Percentiles rank a stretch among this genome's conserved stretches.
Evolutionary conservation across 2,113 vertebrate species (phyloP).

Genomic region (Litocranius walleri): DNA sequence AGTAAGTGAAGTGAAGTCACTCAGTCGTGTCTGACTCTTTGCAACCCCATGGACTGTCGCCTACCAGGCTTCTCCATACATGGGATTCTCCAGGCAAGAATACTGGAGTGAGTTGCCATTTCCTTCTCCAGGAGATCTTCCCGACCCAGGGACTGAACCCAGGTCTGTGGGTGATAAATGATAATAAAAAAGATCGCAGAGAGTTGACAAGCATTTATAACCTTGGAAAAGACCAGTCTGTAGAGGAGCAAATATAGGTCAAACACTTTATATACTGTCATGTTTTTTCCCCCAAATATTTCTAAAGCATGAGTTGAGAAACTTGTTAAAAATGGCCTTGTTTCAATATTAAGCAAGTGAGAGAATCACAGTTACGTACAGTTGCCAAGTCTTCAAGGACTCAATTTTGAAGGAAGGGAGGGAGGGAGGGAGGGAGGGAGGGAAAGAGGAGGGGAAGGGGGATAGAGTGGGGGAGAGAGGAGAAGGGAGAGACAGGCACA

Average conservation of each 20-base stretch:
- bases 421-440: neutral
- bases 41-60: neutral
- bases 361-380: neutral
- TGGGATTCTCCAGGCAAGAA: neutral
- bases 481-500: neutral
- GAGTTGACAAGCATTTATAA: neutral
- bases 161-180: neutral
- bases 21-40: neutral
- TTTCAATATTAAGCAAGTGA: slow-evolving; percentile 36
- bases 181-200: neutral
- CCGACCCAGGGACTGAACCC: neutral
- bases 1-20: neutral
- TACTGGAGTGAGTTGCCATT: neutral
- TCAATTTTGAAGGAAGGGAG: neutral
- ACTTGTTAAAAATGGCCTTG: slow-evolving; percentile 53
- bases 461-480: neutral
- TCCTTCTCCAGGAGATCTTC: neutral
- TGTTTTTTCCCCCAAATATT: slow-evolving; percentile 26
- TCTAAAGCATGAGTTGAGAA: slow-evolving; percentile 59
- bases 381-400: too few species aligned
- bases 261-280: slow-evolving; percentile 31
- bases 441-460: neutral
- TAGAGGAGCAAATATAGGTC: slow-evolving; percentile 39
- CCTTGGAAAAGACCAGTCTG: neutral
- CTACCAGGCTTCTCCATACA: neutral